Evolutionary conservation across 2,888 invertebrate genomes (phyloP).

Genomic region (Hydrotaea cyrtoneurina): DNA sequence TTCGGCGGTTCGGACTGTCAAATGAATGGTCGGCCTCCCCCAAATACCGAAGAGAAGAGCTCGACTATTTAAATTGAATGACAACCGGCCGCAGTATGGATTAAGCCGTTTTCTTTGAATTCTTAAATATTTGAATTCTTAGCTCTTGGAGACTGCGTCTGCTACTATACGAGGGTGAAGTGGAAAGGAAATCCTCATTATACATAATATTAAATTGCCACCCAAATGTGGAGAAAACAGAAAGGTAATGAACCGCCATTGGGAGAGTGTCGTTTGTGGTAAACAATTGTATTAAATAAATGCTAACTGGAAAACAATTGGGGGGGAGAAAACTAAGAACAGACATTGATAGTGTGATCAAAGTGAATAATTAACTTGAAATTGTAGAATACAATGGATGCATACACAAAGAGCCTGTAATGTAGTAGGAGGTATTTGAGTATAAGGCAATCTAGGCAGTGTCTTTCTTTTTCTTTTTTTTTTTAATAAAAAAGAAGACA

Average conservation of each 20-base stretch:
- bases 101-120: constrained; percentile 38
- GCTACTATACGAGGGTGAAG: not conserved
- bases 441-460: no score
- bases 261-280: not conserved
- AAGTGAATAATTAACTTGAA: no score
- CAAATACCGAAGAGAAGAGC: not conserved
- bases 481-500: no score
- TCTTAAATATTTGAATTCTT: constrained; percentile 1
- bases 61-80: not conserved
- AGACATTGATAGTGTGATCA: not conserved
- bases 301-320: not conserved
- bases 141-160: not conserved
- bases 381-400: no score
- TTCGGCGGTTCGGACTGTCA: no score
- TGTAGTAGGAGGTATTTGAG: no score
- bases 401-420: no score
- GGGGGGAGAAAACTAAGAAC: not conserved
- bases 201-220: not conserved
- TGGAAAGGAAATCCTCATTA: constrained; percentile 30
- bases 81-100: constrained; percentile 3
- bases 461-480: no score
- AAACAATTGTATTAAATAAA: not conserved
- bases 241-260: not conserved
- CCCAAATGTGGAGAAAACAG: not conserved
- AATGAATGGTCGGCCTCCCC: not conserved